Evolutionary conservation across 2,888 invertebrate species (phyloP).

Genomic region (Molorchus minor): DNA sequence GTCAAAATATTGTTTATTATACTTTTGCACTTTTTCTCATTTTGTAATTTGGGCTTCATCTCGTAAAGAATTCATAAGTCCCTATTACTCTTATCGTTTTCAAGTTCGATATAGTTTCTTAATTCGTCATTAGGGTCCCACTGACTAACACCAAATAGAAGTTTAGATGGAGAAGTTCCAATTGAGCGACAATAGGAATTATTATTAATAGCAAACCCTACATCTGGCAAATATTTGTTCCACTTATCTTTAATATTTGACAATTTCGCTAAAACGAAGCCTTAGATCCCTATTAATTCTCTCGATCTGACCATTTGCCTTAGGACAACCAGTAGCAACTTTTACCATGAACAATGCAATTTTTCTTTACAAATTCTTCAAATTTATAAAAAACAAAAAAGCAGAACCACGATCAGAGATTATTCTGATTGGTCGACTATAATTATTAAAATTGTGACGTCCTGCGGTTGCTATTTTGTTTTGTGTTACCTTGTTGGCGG

Average conservation of each 20-base stretch:
- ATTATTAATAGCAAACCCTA: constrained; percentile 26
- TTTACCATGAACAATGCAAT: constrained; percentile 18
- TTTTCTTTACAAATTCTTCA: neutral
- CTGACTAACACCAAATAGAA: constrained; percentile 19
- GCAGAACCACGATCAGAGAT: neutral
- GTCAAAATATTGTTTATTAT: constrained; percentile 25
- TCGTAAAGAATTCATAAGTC: constrained; percentile 10
- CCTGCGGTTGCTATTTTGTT: neutral
- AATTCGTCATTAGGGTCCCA: constrained; percentile 10
- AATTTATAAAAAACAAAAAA: neutral
- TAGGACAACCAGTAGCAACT: constrained; percentile 17
- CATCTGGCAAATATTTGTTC: constrained; percentile 18
- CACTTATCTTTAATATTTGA: constrained; percentile 23
- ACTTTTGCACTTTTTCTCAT: neutral
- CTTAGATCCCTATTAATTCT: constrained; percentile 21
- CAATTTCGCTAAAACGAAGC: constrained; percentile 21
- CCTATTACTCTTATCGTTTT: neutral
- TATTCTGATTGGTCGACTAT: neutral
- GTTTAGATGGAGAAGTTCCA: neutral
- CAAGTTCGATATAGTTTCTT: constrained; percentile 7
- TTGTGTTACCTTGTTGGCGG: too few species aligned
- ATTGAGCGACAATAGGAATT: constrained; percentile 22
- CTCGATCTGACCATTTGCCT: constrained; percentile 27
- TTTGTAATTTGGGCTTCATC: constrained; percentile 9
- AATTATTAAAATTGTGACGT: constrained; percentile 4